Evolutionary conservation across 2,113 vertebrate species (phyloP).

Genomic region (Tetraodon nigroviridis): DNA sequence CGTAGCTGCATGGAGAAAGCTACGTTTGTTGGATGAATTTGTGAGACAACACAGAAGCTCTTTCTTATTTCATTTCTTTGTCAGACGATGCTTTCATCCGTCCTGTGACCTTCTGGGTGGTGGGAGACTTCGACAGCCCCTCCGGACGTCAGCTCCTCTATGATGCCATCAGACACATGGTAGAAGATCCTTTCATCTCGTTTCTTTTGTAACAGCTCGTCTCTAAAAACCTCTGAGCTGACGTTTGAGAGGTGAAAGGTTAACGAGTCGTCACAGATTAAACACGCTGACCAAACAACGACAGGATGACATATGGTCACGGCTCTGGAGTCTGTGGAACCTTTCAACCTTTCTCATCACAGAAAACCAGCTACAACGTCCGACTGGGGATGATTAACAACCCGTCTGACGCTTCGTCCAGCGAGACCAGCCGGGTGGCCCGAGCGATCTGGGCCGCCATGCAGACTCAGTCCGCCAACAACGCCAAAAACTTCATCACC

Average conservation of each 20-base stretch:
- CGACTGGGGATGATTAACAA: slow-evolving; percentile 92
- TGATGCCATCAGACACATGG: slow-evolving; percentile 94
- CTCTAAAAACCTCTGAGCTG: background rate
- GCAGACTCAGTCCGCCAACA: slow-evolving; percentile 89
- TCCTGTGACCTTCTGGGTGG: slow-evolving; percentile 97
- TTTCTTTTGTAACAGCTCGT: background rate
- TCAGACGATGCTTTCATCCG: slow-evolving; percentile 91
- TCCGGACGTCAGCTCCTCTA: slow-evolving; percentile 91
- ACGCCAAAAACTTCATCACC: slow-evolving; percentile 98
- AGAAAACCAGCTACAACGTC: slow-evolving; percentile 89
- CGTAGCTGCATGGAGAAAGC: slow-evolving; percentile 37
- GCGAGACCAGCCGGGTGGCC: slow-evolving; percentile 73
- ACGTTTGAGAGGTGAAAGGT: background rate
- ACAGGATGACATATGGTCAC: no score
- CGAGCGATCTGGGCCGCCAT: slow-evolving; percentile 90
- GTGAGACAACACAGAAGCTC: background rate
- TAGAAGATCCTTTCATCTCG: slow-evolving; percentile 44
- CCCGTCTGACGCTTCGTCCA: slow-evolving; percentile 70
- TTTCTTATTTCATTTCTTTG: slow-evolving; percentile 17
- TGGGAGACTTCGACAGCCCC: slow-evolving; percentile 91
- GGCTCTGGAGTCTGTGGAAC: no score
- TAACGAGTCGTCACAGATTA: background rate
- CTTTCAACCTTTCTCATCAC: background rate
- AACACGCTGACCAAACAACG: no score
- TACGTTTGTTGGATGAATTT: background rate